phyloP scores from a whole-genome alignment of 2,888 invertebrate genomes.

The Chloroclysta siterata region DNA sequence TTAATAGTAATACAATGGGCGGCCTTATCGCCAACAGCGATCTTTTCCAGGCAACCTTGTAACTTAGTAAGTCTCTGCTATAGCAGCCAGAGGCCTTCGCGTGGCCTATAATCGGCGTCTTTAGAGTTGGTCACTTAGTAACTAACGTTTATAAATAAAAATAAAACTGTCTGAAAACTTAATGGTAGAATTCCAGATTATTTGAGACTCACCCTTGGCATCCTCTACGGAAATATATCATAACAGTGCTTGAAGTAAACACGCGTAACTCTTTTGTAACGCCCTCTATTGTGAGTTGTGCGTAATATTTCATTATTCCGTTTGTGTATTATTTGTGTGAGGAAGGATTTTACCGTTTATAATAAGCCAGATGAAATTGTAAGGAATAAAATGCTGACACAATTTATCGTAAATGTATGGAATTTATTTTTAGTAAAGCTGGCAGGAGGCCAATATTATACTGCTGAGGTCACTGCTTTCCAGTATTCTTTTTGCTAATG shows the following conservation, averaged over 20 bases:
- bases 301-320: constrained; percentile 34
- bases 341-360: constrained; percentile 7
- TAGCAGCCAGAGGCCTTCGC: too few relatives aligned
- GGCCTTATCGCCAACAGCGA: too few relatives aligned
- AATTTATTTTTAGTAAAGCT: background rate
- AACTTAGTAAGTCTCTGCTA: too few relatives aligned
- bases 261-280: constrained; percentile 41
- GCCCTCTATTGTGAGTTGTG: constrained; percentile 35
- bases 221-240: constrained; percentile 34
- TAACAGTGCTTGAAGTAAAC: constrained; percentile 41
- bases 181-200: too few relatives aligned
- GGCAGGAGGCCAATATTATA: background rate
- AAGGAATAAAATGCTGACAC: background rate
- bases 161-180: too few relatives aligned
- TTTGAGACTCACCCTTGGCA: constrained; percentile 24
- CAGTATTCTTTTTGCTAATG: background rate
- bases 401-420: background rate
- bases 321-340: constrained; percentile 16
- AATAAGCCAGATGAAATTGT: constrained; percentile 7
- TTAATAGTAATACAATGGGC: too few relatives aligned
- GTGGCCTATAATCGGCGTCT: too few relatives aligned
- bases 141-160: too few relatives aligned
- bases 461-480: background rate
- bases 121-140: too few relatives aligned
- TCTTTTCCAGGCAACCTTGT: too few relatives aligned